Evolutionary conservation across 2,888 invertebrate species (phyloP).

Genomic region (Lithophane ornitopus): DNA sequence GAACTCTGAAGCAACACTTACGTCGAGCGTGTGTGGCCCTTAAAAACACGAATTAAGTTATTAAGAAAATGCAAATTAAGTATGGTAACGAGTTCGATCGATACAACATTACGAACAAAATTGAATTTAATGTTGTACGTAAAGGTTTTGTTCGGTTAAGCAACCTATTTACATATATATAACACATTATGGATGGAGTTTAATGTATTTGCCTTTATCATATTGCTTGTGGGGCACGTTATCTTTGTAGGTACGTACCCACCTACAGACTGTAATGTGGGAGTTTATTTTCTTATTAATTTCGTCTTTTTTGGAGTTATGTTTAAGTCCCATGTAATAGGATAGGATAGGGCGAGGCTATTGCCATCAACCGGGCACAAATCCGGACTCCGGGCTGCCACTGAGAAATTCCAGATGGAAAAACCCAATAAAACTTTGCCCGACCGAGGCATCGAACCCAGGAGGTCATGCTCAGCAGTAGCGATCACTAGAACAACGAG

Average conservation of each 20-base stretch:
- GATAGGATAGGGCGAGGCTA: no score
- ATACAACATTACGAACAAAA: conserved; percentile 40
- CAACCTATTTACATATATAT: conserved; percentile 61
- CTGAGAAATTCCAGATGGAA: background rate
- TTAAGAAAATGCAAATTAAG: conserved; percentile 57
- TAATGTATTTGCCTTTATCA: conserved; percentile 35
- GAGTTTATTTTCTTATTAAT: background rate
- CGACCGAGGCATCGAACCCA: background rate
- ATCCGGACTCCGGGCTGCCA: no score
- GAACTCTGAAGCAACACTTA: conserved; percentile 4
- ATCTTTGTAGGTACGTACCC: conserved; percentile 7
- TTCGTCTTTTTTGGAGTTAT: background rate
- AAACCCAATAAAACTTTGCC: background rate
- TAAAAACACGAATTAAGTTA: conserved; percentile 50
- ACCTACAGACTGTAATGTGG: background rate
- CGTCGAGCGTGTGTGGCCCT: conserved; percentile 36
- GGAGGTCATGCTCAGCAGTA: background rate
- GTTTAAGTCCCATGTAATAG: no score
- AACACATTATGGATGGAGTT: conserved; percentile 43
- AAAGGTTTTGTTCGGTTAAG: conserved; percentile 46
- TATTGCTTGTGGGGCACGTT: conserved; percentile 30
- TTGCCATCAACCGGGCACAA: no score
- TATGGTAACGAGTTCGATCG: conserved; percentile 39
- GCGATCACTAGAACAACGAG: no score
- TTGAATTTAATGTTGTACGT: conserved; percentile 48